Percentiles rank a stretch among this genome's conserved stretches.
These are phyloP conservation scores for Amazona guildingii DNA, from an alignment of 2,113 vertebrate species.

Conservation along the genomic window DNA sequence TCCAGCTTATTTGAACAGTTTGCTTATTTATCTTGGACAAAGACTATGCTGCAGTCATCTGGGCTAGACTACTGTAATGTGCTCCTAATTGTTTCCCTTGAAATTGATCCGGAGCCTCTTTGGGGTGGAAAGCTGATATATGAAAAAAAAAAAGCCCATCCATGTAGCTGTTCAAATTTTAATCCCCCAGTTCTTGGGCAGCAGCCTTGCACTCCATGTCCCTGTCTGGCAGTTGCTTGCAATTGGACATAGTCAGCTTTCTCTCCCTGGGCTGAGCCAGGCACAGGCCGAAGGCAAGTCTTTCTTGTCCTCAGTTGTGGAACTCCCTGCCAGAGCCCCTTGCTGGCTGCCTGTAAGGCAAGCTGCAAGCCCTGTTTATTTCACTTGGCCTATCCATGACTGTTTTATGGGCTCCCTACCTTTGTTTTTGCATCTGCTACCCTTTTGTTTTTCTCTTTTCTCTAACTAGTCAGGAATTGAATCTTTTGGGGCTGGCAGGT, in stretches of 20 bases:
- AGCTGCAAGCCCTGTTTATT: constrained; percentile 71
- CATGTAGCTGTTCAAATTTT: constrained; percentile 25
- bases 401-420: constrained; percentile 73
- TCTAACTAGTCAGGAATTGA: constrained; percentile 65
- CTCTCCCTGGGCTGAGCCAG: constrained; percentile 37
- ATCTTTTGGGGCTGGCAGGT: constrained; percentile 55
- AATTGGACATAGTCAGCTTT: constrained; percentile 35
- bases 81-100: constrained; percentile 52
- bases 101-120: constrained; percentile 45
- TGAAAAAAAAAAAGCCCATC: not conserved
- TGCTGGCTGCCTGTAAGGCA: constrained; percentile 71
- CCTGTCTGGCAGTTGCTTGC: constrained; percentile 45
- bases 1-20: constrained; percentile 13
- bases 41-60: constrained; percentile 14
- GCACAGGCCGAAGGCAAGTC: constrained; percentile 50
- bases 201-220: not conserved
- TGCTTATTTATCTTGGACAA: constrained; percentile 33
- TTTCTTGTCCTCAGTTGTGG: constrained; percentile 49
- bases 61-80: constrained; percentile 34
- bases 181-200: constrained; percentile 29
- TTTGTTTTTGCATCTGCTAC: constrained; percentile 75
- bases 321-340: constrained; percentile 68
- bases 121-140: constrained; percentile 25
- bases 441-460: constrained; percentile 67
- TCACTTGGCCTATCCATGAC: constrained; percentile 70